Conservation (phyloP, 2,797 vertebrate genomes). For the Alca torda region DNA sequence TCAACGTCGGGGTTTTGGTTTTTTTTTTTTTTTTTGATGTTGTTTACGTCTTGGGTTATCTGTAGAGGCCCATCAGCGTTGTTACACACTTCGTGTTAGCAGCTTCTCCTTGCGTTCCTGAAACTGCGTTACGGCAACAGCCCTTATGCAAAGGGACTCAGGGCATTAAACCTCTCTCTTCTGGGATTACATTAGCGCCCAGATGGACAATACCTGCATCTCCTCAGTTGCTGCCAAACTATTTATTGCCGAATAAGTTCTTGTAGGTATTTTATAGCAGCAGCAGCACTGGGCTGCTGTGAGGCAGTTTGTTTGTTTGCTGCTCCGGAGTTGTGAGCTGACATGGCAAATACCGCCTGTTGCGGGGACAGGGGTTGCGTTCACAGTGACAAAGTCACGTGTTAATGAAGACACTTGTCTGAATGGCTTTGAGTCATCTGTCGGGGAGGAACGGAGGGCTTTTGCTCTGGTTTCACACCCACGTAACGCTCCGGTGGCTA, state of each 20-base stretch:
- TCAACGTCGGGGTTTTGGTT: background rate
- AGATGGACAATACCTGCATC: background rate
- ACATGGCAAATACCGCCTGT: background rate
- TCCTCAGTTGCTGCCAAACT: background rate
- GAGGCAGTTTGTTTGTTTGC: background rate
- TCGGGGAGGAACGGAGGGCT: background rate
- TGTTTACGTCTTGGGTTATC: conserved; percentile 31
- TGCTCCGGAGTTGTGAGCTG: background rate
- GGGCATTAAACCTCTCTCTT: background rate
- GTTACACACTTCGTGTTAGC: background rate
- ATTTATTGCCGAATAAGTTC: background rate
- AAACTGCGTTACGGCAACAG: conserved; percentile 11
- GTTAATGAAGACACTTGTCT: background rate
- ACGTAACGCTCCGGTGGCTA: background rate
- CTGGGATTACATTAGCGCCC: background rate
- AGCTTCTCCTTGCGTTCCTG: conserved; percentile 49
- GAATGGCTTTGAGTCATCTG: background rate
- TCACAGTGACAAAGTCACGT: background rate
- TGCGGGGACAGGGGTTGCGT: background rate
- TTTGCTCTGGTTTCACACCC: background rate
- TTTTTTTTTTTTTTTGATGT: conserved; percentile 36
- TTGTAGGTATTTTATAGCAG: background rate
- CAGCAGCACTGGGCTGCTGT: background rate
- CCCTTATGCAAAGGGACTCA: background rate
- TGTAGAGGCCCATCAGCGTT: background rate